Evolutionary conservation across 1,140 invertebrate species (phyloP), one percentile per base, ranked within the genome.

Genomic region (Argopecten irradians): DNA sequence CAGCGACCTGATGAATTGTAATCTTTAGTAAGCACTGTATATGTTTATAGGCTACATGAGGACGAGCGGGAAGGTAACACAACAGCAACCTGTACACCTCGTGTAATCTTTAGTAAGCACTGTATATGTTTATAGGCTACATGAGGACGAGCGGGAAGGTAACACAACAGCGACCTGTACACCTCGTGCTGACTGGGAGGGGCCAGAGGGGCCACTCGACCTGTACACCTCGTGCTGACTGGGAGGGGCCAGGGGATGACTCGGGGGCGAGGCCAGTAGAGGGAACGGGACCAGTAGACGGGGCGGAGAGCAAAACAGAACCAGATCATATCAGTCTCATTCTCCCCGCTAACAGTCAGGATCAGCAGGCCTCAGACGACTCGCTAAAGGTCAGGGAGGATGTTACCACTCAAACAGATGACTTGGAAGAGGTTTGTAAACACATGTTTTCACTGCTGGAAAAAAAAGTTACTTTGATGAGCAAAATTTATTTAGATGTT

Each of bases 371-470:
- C 5, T 28, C 55, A 1, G 22, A 71, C 22, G 55, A 71, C 55
- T 71, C 55, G 5, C 55, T 71, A 1, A n/a, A 16, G 55, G 55
- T 71, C 5, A n/a, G n/a, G 22, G 55, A 71, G n/a, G 55, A 71
- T 71, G 55, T 71, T 8, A 71, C 55, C 7, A 71, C 55, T 71
- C 55, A 71, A n/a, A 71, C 55, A n/a, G 55, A 71, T n/a, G 55
- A 71, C n/a, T 71, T 71, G n/a, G 55, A 71, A n/a, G 55, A 71
- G 55, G 55, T 71, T 8, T n/a, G n/a, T n/a, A n/a, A n/a, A n/a
- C n/a, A n/a, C n/a, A n/a, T n/a, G n/a, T n/a, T n/a, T n/a, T n/a
- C n/a, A n/a, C n/a, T n/a, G n/a, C n/a, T n/a, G n/a, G n/a, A n/a
- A n/a, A n/a, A n/a, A n/a, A n/a, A n/a, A n/a, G n/a, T n/a, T n/a